Conservation (phyloP, 2,797 vertebrate genomes). For the Anguilla obscura region DNA sequence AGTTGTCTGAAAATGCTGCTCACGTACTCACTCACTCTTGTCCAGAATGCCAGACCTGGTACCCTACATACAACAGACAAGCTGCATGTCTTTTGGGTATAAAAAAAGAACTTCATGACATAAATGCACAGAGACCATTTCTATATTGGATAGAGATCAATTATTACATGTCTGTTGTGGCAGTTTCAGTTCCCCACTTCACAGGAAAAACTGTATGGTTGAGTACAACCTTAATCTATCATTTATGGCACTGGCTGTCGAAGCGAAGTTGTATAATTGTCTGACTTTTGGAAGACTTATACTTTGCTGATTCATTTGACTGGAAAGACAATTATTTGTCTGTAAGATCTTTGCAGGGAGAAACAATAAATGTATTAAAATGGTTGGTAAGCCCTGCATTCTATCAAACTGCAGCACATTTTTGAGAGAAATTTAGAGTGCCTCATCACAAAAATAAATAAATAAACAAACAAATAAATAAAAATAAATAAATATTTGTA, state of each 20-base stretch:
- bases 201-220: not conserved
- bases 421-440: not conserved
- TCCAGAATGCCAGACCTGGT: conserved; percentile 61
- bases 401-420: not conserved
- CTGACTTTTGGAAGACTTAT: not conserved
- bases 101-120: not conserved
- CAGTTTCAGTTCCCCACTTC: not conserved
- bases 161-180: not conserved
- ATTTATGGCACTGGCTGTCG: not conserved
- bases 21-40: conserved; percentile 57
- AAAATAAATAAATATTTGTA: not conserved
- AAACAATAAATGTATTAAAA: too few relatives aligned
- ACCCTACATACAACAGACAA: conserved; percentile 64
- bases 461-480: not conserved
- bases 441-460: not conserved
- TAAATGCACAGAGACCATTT: not conserved
- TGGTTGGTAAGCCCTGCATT: not conserved
- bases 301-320: not conserved
- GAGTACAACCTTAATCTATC: not conserved
- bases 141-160: not conserved
- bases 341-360: not conserved
- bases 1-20: conserved; percentile 55
- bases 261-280: not conserved
- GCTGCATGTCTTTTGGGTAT: conserved; percentile 70
- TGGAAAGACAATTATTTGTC: not conserved